Base-by-base conservation (phyloP, 2,888 invertebrate species). In the Ganaspis brasiliensis region DNA sequence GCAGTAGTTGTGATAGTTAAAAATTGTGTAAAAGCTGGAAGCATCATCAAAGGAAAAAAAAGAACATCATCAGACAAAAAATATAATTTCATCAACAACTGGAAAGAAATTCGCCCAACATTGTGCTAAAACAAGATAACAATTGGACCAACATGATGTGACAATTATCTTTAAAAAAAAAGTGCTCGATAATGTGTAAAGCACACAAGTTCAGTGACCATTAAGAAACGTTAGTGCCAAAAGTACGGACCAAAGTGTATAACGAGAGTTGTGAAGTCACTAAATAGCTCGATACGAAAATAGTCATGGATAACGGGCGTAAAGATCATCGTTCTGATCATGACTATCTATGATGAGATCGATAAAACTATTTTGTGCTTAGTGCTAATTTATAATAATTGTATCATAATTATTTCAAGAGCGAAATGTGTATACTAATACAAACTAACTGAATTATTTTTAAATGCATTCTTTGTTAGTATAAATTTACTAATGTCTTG, bases 191-290 rank as follows among this genome's bases (percentile, higher is more conserved):
- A 40, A 83, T 80, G 82, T 85, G 88, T 88, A 87, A 83, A 78
- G 81, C 82, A 82, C 79, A 77, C 87, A 88, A 90, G 91, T 91
- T 91, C 89, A 91, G 91, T 91, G 91, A 89, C 88, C 89, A 90
- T 88, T 87, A 87, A 84, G 86, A 87, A 78, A 88, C 87, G 84
- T 87, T 87, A 89, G 90, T 90, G 91, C 89, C 90, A 88, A 88
- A 81, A 73, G 24, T 72, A 59, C 67, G 84, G 82, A 86, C 85
- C 80, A 83, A 84, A 87, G 89, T 88, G 89, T 79, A 76, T 76
- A 77, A 80, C 77, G 79, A 63, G 63, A 35, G 63, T 63, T 14
- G 16, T 80, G 81, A 75, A 80, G 81, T 79, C 77, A 85, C 85
- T 84, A 86, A 80, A 84, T 85, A 84, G 87, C 87, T 86, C 85